These are phyloP conservation scores for Escarpia spicata DNA, from an alignment of 2,888 invertebrate species.

Conservation along the genomic window DNA sequence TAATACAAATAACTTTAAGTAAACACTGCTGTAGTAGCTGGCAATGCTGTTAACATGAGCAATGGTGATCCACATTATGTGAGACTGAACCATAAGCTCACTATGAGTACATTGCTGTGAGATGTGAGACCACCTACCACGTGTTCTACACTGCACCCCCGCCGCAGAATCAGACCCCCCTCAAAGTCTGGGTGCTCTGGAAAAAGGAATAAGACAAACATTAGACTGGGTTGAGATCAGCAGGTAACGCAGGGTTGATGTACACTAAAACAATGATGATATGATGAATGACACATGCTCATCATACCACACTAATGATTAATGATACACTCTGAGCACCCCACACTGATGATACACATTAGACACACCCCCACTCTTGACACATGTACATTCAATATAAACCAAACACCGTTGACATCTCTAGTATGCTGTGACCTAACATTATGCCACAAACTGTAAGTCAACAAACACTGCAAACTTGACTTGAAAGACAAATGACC, in stretches of 20 bases:
- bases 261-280: neutral
- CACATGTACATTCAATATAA: neutral
- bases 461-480: no score
- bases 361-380: neutral
- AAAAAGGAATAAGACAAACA: conserved; percentile 30
- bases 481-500: no score
- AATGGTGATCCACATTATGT: neutral
- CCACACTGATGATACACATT: neutral
- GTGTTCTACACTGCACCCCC: conserved; percentile 92
- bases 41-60: neutral
- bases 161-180: conserved; percentile 90
- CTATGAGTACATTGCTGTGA: neutral
- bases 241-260: neutral
- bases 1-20: neutral
- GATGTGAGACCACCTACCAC: conserved; percentile 69
- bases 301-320: neutral
- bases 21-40: neutral
- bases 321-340: neutral
- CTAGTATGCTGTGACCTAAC: no score
- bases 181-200: conserved; percentile 91
- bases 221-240: neutral
- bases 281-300: neutral
- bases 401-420: neutral
- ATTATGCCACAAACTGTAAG: no score
- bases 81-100: neutral